Evolutionary conservation across 2,113 vertebrate genomes (phyloP), one percentile per base, ranked within the genome.

Genomic region (Siphamia tubifer): DNA sequence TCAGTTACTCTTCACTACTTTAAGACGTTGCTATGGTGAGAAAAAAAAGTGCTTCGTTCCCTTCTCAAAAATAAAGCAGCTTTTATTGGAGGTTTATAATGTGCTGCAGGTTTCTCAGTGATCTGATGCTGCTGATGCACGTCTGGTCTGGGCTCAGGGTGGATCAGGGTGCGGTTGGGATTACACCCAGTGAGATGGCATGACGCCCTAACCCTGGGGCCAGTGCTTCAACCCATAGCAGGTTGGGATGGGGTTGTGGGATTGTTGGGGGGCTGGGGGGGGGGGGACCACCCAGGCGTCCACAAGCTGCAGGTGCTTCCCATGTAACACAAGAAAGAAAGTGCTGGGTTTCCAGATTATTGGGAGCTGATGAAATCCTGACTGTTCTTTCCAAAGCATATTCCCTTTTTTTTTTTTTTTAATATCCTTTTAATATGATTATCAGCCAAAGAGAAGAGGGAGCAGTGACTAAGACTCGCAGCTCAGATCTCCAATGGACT

Each of bases 141-240:
- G 21, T 23, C 4, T 9, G 13, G 35, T 30, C 15, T 52, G 39
- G 6, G 23, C 17, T 60, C 15, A n/a, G 69, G 61, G 40, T 64
- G 56, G 54, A 64, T 47, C 42, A 68, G 73, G 80, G 74, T 74
- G 82, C 64, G 82, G 74, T 65, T 79, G 56, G 56, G 55, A 34
- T 56, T 66, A 68, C 78, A 54, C 24, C 36, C n/a, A 67, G 32
- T 60, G 9, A 70, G 54, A 53, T 83, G 77, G 58, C 77, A 67
- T 3, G 20, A 47, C 32, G 77, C 74, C 21, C 45, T 13, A 34
- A 66, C 61, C 70, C 60, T 49, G 23, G 12, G 44, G 76, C 66
- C 27, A 19, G 12, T 19, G 25, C 10, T 31, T 68, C 53, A n/a
- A n/a, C n/a, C n/a, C n/a, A n/a, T n/a, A n/a, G n/a, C n/a, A n/a